A percentile compares a stretch with the other conserved stretches of the same genome.
phyloP scores from a whole-genome alignment of 2,113 vertebrate genomes.

The Puffinus mauretanicus region DNA sequence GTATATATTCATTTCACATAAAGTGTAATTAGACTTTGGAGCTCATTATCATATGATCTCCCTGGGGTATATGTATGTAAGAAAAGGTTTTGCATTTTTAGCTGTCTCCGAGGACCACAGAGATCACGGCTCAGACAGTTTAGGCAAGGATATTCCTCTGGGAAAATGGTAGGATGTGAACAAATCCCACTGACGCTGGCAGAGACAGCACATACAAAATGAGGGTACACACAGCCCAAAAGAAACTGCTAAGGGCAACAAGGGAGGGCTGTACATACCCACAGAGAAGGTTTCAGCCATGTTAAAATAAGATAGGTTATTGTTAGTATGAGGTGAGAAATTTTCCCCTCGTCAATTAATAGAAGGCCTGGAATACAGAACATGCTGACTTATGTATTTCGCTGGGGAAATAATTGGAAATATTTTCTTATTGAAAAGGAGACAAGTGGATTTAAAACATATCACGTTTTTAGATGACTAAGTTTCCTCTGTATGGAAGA shows the following conservation, averaged over 20 bases:
- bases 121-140: background rate
- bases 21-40: background rate
- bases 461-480: constrained; percentile 50
- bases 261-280: background rate
- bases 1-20: background rate
- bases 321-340: constrained; percentile 26
- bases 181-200: background rate
- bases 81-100: background rate
- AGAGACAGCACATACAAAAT: background rate
- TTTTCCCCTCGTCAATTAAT: constrained; percentile 15
- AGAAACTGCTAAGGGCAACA: background rate
- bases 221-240: background rate
- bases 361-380: constrained; percentile 35
- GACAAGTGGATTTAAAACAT: constrained; percentile 71
- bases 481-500: constrained; percentile 51
- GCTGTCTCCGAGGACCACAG: background rate
- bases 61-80: background rate
- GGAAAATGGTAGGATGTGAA: background rate
- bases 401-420: constrained; percentile 41
- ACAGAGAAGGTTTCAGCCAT: background rate
- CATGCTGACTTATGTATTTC: constrained; percentile 19
- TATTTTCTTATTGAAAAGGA: constrained; percentile 64
- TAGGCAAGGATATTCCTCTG: background rate
- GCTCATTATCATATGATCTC: background rate
- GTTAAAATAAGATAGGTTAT: constrained; percentile 31